Base-by-base conservation (phyloP, 2,797 vertebrate species). In the Spinus pinus region DNA sequence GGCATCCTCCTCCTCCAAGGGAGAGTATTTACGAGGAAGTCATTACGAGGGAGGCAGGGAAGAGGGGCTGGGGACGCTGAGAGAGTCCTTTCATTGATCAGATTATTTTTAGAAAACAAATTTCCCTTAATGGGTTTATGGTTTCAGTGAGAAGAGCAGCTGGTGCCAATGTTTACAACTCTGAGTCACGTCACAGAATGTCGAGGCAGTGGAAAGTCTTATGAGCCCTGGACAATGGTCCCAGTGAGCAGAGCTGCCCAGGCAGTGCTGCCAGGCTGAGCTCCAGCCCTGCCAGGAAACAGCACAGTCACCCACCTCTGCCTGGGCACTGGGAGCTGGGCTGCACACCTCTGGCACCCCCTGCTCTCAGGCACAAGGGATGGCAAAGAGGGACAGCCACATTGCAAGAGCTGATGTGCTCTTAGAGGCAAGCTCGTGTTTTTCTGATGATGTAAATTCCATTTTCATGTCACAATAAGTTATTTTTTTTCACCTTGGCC, bases 11-110 rank as follows among this genome's bases (percentile, higher is more conserved):
- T 92, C 54, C 60, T 90, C 87, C 21, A 10, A 25, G 19, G 2
- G 2, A 60, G 39, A 0, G 4, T 82, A 86, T 92, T 96, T 92
- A 87, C 0, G 47, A 93, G 93, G 95, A 93, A 96, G 81, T 95
- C 61, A 39, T 87, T 89, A 72, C 0, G 21, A 82, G 70, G 69
- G 60, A 91, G 93, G 94, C 0, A 10, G 78, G 74, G 42, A 89
- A 79, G 74, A 84, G 79, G 92, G 81, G 79, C 75, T 65, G 90
- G 88, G 91, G 82, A 89, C 2, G 3, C 91, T 96, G 74, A 94
- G 93, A 95, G 94, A 94, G 80, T 15, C 82, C 95, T 95, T 96
- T 96, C 96, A 96, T 96, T 94, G 95, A 96, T 96, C 85, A 93
- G 81, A 54, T 86, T 95, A 95, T 93, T 95, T 95, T 94, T 94